A percentile compares a stretch with the other conserved stretches of the same genome.
phyloP scores from a whole-genome alignment of 37 sponge, comb jelly and placozoan species.

The Aplysina aerophoba region DNA sequence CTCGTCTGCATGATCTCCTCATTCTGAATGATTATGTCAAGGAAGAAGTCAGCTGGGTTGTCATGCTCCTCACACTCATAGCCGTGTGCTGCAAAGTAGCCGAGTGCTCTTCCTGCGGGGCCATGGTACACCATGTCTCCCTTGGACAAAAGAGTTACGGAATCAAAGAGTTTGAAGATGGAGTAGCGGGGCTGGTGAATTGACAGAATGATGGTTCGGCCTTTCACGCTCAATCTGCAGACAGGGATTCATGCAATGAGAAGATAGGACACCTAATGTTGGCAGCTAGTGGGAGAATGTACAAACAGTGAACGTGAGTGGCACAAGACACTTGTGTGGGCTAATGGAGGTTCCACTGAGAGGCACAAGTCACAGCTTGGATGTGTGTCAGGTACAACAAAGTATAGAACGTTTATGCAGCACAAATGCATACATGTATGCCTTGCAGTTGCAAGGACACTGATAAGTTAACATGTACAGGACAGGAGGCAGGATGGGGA shows the following conservation, averaged over 20 bases:
- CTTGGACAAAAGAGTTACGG: constrained; percentile 70
- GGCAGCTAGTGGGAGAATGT: not conserved
- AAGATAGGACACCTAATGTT: not conserved
- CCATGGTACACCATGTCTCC: constrained; percentile 79
- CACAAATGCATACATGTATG: not conserved
- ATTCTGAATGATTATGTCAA: constrained; percentile 72
- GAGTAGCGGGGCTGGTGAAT: constrained; percentile 91
- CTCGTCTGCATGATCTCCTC: constrained; percentile 25
- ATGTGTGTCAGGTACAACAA: too few species aligned
- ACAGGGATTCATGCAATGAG: not conserved
- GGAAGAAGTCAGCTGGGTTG: constrained; percentile 87
- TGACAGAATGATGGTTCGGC: constrained; percentile 63
- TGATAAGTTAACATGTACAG: too few species aligned
- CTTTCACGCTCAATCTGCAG: constrained; percentile 35
- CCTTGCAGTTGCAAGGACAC: too few species aligned
- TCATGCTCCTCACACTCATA: constrained; percentile 81
- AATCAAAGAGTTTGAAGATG: constrained; percentile 76
- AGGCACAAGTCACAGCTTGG: too few species aligned
- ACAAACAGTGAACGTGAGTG: too few species aligned
- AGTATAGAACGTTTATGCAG: too few species aligned
- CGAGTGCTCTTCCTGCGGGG: constrained; percentile 38
- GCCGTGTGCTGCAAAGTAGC: constrained; percentile 54
- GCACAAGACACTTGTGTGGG: too few species aligned
- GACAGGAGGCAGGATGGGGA: too few species aligned
- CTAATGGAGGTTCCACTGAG: too few species aligned